phyloP scores from a whole-genome alignment of 2,113 vertebrate species.

The Tympanuchus pallidicinctus region DNA sequence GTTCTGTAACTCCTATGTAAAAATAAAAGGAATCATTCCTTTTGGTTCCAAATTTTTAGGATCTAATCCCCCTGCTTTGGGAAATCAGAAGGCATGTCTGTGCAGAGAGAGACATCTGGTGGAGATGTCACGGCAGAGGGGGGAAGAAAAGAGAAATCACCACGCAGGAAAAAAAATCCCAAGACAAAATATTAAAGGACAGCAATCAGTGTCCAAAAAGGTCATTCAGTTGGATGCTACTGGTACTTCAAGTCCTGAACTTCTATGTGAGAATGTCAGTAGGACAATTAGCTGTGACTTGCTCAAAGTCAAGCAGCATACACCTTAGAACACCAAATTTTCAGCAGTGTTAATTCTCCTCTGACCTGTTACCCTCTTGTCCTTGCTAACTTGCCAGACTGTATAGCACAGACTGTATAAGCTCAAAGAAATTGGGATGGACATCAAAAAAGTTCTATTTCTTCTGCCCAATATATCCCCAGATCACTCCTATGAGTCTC shows the following conservation, averaged over 20 bases:
- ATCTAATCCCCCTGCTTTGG: neutral
- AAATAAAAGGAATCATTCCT: neutral
- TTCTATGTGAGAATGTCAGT: neutral
- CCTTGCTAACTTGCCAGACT: neutral
- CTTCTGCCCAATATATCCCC: neutral
- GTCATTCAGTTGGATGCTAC: neutral
- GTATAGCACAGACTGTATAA: neutral
- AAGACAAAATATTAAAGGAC: neutral
- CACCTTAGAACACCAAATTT: neutral
- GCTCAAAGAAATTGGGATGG: neutral
- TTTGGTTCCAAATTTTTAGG: neutral
- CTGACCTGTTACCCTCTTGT: neutral
- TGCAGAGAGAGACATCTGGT: constrained; percentile 56
- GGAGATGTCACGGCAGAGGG: constrained; percentile 41
- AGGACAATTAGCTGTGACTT: neutral
- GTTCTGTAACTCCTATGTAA: neutral
- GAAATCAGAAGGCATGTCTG: neutral
- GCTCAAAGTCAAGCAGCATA: neutral
- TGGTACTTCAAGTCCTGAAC: neutral
- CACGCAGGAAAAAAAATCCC: neutral
- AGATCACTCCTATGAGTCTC: neutral
- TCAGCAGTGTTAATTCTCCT: neutral
- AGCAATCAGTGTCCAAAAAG: neutral
- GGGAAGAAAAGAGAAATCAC: neutral
- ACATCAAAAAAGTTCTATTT: neutral